Evolutionary conservation across 2,113 vertebrate species (phyloP).

Genomic region (Choloepus hoffmanni): DNA sequence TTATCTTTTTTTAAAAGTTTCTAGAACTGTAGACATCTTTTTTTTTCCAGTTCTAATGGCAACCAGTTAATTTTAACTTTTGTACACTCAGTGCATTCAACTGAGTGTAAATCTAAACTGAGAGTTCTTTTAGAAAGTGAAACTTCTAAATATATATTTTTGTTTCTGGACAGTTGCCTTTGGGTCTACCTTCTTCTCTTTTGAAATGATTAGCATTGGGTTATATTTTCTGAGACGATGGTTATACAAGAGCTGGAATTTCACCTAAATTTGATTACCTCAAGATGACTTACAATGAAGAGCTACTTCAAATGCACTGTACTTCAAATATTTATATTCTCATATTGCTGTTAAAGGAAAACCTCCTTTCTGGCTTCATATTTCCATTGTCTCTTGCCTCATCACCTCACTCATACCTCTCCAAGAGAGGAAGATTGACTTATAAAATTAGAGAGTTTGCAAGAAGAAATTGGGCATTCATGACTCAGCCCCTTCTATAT

Average conservation of each 20-base stretch:
- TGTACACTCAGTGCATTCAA: accelerated
- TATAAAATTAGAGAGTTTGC: background rate
- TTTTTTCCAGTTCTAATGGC: too few species aligned
- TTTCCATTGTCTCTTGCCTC: background rate
- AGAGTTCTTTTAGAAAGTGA: background rate
- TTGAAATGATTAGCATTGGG: background rate
- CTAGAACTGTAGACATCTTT: accelerated
- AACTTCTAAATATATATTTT: background rate
- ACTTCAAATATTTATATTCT: background rate
- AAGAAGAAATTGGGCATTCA: too few species aligned
- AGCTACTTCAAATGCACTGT: background rate
- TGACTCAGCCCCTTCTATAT: background rate
- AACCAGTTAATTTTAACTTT: background rate
- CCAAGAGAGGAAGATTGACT: background rate
- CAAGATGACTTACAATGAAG: too few species aligned
- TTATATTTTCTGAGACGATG: background rate
- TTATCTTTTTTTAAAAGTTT: background rate
- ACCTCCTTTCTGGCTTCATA: background rate
- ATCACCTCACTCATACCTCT: accelerated
- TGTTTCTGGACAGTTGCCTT: background rate
- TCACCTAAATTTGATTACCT: too few species aligned
- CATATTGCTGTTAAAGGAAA: background rate
- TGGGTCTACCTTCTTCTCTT: background rate
- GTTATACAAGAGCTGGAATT: background rate
- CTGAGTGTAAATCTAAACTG: background rate